These are phyloP conservation scores for Meles meles DNA, from an alignment of 2,113 vertebrate species.

Conservation along the genomic window DNA sequence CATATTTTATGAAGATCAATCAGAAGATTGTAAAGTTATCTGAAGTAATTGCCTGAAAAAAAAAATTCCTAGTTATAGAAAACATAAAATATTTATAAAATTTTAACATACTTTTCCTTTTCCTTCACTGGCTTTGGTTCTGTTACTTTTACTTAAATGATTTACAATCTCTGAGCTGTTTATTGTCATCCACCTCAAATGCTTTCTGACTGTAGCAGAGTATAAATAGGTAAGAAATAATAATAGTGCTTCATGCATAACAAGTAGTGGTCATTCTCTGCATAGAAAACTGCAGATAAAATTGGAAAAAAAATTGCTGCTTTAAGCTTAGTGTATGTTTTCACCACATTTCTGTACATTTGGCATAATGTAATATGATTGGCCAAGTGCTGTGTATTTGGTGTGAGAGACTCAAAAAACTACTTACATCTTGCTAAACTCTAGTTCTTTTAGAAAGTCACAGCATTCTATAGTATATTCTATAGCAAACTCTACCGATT, in stretches of 20 bases:
- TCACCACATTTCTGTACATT: not conserved
- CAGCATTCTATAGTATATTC: not conserved
- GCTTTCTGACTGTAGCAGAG: not conserved
- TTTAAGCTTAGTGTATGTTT: not conserved
- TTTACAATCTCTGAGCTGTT: constrained; percentile 43
- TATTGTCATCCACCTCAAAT: constrained; percentile 41
- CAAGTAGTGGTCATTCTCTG: constrained; percentile 14
- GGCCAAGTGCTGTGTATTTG: not conserved
- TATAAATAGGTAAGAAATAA: constrained; percentile 41
- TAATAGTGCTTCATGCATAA: not conserved
- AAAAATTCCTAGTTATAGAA: not conserved
- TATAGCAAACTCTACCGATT: not conserved
- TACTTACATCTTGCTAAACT: not conserved
- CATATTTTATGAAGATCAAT: constrained; percentile 14
- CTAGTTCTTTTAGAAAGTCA: not conserved
- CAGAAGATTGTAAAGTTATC: not conserved
- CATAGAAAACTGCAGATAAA: constrained; percentile 16
- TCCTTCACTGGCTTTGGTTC: not conserved
- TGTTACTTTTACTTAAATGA: constrained; percentile 38
- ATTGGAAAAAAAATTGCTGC: not conserved
- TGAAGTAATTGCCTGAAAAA: constrained; percentile 4
- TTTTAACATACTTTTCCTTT: not conserved
- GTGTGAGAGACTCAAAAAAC: not conserved
- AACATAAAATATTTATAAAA: constrained; percentile 47
- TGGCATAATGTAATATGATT: not conserved